These are phyloP conservation scores for Crypturellus undulatus DNA, from an alignment of 2,113 vertebrate species.

Conservation along the genomic window DNA sequence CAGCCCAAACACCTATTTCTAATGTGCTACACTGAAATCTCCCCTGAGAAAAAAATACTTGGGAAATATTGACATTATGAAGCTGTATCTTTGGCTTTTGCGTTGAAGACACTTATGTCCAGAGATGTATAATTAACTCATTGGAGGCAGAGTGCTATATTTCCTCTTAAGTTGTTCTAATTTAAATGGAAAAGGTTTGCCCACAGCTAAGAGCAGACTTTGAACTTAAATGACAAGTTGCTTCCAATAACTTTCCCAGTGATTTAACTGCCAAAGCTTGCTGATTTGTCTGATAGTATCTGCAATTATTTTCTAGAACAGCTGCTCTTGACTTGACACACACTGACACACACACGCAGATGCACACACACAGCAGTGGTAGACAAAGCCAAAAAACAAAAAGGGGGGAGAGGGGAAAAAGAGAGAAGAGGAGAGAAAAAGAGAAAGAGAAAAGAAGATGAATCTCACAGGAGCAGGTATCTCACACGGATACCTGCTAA, in stretches of 20 bases:
- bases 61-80: background rate
- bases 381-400: background rate
- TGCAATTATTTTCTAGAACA: constrained; percentile 60
- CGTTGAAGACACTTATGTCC: constrained; percentile 13
- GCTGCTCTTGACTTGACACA: constrained; percentile 47
- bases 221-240: constrained; percentile 69
- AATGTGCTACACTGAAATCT: background rate
- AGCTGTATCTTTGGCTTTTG: constrained; percentile 36
- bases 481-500: background rate
- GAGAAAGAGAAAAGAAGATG: background rate
- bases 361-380: background rate
- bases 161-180: constrained; percentile 53
- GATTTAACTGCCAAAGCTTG: constrained; percentile 35
- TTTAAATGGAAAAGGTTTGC: constrained; percentile 61
- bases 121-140: constrained; percentile 53
- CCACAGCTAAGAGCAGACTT: constrained; percentile 52
- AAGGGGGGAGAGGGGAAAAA: background rate
- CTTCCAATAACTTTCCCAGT: constrained; percentile 50
- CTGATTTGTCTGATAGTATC: constrained; percentile 59
- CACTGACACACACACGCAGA: constrained; percentile 20
- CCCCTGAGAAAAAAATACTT: background rate
- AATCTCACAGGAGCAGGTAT: background rate
- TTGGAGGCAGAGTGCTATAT: constrained; percentile 1
- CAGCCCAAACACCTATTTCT: background rate
- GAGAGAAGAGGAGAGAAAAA: background rate